phyloP scores from a whole-genome alignment of 1,140 invertebrate genomes.

The Eufriesea mexicana region DNA sequence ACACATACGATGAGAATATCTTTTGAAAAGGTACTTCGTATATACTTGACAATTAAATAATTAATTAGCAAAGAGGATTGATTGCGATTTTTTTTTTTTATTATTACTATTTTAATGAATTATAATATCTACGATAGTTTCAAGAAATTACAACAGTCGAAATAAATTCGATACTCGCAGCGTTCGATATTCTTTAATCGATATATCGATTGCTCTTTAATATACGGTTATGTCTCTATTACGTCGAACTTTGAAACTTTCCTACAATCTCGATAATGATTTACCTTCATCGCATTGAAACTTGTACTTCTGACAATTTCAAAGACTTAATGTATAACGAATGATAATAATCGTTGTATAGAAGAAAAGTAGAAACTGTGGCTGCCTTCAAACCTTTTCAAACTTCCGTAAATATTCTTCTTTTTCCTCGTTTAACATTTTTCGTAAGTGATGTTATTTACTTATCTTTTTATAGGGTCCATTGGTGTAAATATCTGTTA shows the following conservation, averaged over 20 bases:
- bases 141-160: background rate
- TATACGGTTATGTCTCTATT: too few relatives aligned
- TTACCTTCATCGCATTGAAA: background rate
- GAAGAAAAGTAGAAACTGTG: background rate
- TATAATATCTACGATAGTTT: background rate
- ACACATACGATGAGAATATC: background rate
- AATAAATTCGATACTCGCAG: too few relatives aligned
- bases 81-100: background rate
- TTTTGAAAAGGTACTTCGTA: constrained; percentile 3
- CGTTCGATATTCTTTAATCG: background rate
- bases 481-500: background rate
- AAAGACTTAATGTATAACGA: background rate
- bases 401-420: background rate
- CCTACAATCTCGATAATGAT: background rate
- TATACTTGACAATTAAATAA: background rate
- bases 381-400: too few relatives aligned
- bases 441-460: background rate
- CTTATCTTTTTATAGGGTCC: background rate
- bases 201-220: too few relatives aligned
- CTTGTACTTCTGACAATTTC: background rate
- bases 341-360: background rate
- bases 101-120: background rate
- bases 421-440: background rate
- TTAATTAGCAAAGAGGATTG: background rate
- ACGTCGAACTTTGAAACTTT: too few relatives aligned